phyloP scores from a whole-genome alignment of 2,113 vertebrate genomes.

The Pseudopodoces humilis region DNA sequence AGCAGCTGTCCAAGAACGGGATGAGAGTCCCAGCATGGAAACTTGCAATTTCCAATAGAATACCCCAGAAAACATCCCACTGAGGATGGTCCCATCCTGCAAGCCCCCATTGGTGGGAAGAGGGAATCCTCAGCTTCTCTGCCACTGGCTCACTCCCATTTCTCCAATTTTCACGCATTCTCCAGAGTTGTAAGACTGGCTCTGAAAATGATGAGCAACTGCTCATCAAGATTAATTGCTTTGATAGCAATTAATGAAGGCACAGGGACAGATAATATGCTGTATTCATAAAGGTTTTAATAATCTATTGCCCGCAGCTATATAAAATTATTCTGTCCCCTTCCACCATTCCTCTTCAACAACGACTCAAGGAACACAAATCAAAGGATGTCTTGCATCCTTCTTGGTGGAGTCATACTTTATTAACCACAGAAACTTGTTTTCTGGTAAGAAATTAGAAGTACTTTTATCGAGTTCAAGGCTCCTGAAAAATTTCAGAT shows the following conservation, averaged over 20 bases:
- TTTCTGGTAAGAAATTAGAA: slow-evolving; percentile 12
- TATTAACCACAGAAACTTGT: background rate
- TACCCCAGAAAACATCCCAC: background rate
- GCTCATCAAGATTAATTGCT: slow-evolving; percentile 37
- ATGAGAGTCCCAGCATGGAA: background rate
- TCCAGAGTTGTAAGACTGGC: background rate
- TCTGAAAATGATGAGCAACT: background rate
- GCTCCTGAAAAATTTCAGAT: background rate
- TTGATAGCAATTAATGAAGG: slow-evolving; percentile 46
- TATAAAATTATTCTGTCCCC: slow-evolving; percentile 21
- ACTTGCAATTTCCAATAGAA: background rate
- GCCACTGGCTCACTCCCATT: background rate
- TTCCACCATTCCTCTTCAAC: slow-evolving; percentile 24
- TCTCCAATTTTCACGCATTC: background rate
- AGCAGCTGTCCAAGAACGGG: background rate
- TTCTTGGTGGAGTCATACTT: background rate
- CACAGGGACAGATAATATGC: background rate
- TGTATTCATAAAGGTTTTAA: slow-evolving; percentile 52
- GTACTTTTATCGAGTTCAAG: background rate
- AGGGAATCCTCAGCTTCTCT: background rate
- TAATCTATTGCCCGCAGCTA: slow-evolving; percentile 46
- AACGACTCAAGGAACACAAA: background rate
- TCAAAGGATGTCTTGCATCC: background rate
- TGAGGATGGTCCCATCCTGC: background rate
- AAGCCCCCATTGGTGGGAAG: background rate